Conservation (phyloP, 2,113 vertebrate genomes). For the Hippocampus barbouri region DNA sequence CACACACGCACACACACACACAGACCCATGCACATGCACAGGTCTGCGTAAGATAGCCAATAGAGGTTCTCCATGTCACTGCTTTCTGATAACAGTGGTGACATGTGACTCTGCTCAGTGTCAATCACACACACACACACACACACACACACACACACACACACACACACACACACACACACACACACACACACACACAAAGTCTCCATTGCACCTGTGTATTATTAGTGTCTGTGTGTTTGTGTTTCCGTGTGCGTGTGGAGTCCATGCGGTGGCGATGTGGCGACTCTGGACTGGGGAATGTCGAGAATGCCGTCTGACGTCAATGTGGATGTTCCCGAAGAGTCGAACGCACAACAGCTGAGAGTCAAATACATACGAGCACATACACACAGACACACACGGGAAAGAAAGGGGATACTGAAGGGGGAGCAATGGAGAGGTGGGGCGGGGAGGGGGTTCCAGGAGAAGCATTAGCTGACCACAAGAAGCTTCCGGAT, state of each 20-base stretch:
- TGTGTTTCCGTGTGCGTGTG: slow-evolving; percentile 14
- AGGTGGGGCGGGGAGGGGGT: too few species aligned
- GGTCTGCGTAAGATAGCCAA: slow-evolving; percentile 49
- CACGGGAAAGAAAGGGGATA: slow-evolving; percentile 21
- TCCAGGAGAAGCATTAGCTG: not conserved
- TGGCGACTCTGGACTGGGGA: slow-evolving; percentile 60
- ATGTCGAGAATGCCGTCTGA: slow-evolving; percentile 74
- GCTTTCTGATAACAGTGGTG: slow-evolving; percentile 55
- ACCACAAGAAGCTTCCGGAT: not conserved
- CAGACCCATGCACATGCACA: slow-evolving; percentile 23
- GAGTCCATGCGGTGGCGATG: slow-evolving; percentile 46
- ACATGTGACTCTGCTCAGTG: slow-evolving; percentile 64
- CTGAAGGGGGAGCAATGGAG: not conserved
- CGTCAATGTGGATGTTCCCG: slow-evolving; percentile 79
- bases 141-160: slow-evolving; percentile 17
- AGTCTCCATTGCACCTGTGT: slow-evolving; percentile 2
- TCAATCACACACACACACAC: slow-evolving; percentile 38
- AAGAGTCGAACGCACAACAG: slow-evolving; percentile 67
- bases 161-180: slow-evolving; percentile 30
- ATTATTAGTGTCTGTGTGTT: not conserved
- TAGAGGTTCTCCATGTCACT: slow-evolving; percentile 55
- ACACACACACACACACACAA: slow-evolving; percentile 30
- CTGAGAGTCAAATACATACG: slow-evolving; percentile 52
- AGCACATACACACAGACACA: not conserved
- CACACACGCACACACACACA: slow-evolving; percentile 21